Evolutionary conservation across 2,797 vertebrate species (phyloP).

Genomic region (Otolemur crassicaudatus): DNA sequence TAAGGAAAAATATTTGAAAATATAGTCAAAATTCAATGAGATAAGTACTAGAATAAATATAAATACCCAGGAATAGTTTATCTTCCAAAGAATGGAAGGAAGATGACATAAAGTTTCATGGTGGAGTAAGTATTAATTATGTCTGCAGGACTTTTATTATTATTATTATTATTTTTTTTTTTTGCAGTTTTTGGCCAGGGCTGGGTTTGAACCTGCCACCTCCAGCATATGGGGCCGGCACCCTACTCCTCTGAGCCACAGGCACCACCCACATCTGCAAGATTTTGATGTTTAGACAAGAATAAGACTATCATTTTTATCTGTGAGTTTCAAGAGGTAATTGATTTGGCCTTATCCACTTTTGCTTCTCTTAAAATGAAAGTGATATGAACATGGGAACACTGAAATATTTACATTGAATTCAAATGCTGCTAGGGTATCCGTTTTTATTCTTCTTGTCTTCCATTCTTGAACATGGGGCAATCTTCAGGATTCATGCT

Average conservation of each 20-base stretch:
- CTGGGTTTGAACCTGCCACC: too few species aligned
- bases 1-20: constrained; percentile 17
- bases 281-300: constrained; percentile 29
- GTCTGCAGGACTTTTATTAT: neutral
- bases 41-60: neutral
- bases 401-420: neutral
- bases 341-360: neutral
- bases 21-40: neutral
- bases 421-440: neutral
- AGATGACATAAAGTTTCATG: neutral
- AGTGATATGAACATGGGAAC: constrained; percentile 1
- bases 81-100: neutral
- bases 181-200: too few species aligned
- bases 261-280: neutral
- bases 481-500: neutral
- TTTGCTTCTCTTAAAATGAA: neutral
- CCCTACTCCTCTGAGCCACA: too few species aligned
- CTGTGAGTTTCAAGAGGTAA: neutral
- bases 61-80: neutral
- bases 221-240: too few species aligned
- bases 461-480: neutral
- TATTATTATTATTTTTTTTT: too few species aligned
- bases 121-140: neutral
- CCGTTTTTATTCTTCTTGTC: neutral
- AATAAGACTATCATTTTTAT: neutral